These are phyloP conservation scores for Hymenopus coronatus DNA, from an alignment of 2,888 invertebrate species.

Conservation along the genomic window DNA sequence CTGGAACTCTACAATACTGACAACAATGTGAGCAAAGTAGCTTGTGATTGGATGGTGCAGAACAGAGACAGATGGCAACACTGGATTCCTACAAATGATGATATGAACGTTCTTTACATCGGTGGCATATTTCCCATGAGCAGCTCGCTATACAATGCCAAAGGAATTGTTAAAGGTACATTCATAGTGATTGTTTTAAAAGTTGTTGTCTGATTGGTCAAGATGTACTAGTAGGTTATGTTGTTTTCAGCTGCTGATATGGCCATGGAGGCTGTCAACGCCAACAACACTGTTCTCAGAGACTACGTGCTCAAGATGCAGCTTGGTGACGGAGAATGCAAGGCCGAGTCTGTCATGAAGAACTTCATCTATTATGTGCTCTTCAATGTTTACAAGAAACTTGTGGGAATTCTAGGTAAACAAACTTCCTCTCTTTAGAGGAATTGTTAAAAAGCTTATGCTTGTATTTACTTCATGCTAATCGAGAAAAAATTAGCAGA, in stretches of 20 bases:
- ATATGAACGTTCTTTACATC: conserved; percentile 53
- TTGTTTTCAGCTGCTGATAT: conserved; percentile 54
- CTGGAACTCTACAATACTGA: conserved; percentile 44
- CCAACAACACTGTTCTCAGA: conserved; percentile 54
- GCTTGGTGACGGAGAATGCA: conserved; percentile 64
- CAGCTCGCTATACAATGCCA: conserved; percentile 57
- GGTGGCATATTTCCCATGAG: conserved; percentile 71
- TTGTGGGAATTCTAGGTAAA: conserved; percentile 67
- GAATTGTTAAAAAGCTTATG: too few species aligned
- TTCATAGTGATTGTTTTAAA: background rate
- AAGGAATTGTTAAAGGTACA: conserved; percentile 55
- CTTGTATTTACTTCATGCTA: too few species aligned
- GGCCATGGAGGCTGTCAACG: conserved; percentile 64
- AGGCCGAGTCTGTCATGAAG: conserved; percentile 70
- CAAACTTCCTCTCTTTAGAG: too few species aligned
- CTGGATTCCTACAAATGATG: conserved; percentile 50
- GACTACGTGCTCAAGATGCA: conserved; percentile 60
- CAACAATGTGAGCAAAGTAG: conserved; percentile 40
- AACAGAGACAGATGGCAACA: conserved; percentile 49
- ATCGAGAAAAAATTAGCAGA: too few species aligned
- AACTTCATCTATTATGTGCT: conserved; percentile 69
- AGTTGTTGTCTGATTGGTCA: background rate
- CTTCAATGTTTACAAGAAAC: conserved; percentile 52
- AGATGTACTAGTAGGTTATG: background rate
- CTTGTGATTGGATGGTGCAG: conserved; percentile 65